Evolutionary conservation across 30 jellyfish, hydroid and myxozoan genomes (phyloP), one percentile per base, ranked within the genome.

Genomic region (Hydra vulgaris): DNA sequence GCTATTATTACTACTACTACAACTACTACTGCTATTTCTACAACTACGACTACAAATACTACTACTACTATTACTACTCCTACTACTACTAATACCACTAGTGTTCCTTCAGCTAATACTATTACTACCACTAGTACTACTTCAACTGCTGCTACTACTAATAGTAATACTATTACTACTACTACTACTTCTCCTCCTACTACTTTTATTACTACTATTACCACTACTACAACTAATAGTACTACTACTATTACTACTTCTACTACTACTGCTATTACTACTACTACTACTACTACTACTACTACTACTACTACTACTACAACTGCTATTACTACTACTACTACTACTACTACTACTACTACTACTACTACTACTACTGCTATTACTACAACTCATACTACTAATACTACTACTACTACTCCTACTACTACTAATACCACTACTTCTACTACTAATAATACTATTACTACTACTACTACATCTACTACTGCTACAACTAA

Each of bases 121-220:
- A 25, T 12, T 74, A 74, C 77, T 74, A 74, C 77, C 21, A 74
- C 82, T 74, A 25, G 79, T 20, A 16, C 77, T 74, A 25, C 82
- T 16, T 23, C 82, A 23, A 40, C 82, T 74, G 76, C 82, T 74
- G 76, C 82, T 74, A n/a, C n/a, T n/a, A n/a, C n/a, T n/a, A n/a
- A n/a, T n/a, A n/a, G n/a, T n/a, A n/a, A n/a, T n/a, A n/a, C 82
- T 74, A 74, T 78, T 74, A 74, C 82, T 74, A 74, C 82, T 74
- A 74, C 82, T 74, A 74, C 82, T 74, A 16, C 82, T 74, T 23
- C 82, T 74, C 25, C 82, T 74, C 25, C 77, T 74, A 74, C 82
- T 74, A 74, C 82, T 74, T 23, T 78, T 74, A 74, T 78, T 74
- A 25, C 82, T 74, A 25, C 78, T 74, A 74, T 78, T 74, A 74